Evolutionary conservation across 2,797 vertebrate genomes (phyloP).

Genomic region (Phataginus tetradactyla): DNA sequence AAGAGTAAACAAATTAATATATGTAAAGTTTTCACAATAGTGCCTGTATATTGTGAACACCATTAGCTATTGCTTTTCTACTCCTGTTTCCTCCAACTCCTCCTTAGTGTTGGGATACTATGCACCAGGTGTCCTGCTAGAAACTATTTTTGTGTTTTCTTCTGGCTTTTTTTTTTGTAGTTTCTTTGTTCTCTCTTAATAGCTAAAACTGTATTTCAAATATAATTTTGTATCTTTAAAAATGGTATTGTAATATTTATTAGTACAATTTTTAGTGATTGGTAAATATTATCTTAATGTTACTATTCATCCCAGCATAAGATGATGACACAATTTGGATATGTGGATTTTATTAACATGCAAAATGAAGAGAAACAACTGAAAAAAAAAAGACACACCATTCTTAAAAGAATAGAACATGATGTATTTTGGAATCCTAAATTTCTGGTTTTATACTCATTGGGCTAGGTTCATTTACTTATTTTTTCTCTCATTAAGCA

Average conservation of each 20-base stretch:
- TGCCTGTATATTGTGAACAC: background rate
- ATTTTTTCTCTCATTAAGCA: background rate
- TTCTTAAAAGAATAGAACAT: background rate
- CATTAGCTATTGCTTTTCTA: background rate
- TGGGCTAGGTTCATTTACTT: background rate
- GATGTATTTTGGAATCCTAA: background rate
- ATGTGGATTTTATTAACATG: background rate
- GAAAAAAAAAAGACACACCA: background rate
- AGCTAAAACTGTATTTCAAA: background rate
- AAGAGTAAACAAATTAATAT: background rate
- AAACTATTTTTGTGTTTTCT: background rate
- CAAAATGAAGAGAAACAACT: background rate
- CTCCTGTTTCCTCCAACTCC: background rate
- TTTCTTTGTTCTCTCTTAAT: background rate
- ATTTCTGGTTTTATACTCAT: background rate
- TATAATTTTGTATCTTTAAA: slow-evolving; percentile 11
- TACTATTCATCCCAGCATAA: slow-evolving; percentile 1
- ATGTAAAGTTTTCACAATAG: background rate
- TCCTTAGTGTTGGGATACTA: background rate
- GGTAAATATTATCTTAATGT: background rate
- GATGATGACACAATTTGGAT: background rate
- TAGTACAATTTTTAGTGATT: background rate
- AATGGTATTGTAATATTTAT: background rate
- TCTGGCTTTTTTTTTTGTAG: background rate
- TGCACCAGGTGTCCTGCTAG: background rate